Evolutionary conservation across 2,797 vertebrate genomes (phyloP).

Genomic region (Coilia nasus): DNA sequence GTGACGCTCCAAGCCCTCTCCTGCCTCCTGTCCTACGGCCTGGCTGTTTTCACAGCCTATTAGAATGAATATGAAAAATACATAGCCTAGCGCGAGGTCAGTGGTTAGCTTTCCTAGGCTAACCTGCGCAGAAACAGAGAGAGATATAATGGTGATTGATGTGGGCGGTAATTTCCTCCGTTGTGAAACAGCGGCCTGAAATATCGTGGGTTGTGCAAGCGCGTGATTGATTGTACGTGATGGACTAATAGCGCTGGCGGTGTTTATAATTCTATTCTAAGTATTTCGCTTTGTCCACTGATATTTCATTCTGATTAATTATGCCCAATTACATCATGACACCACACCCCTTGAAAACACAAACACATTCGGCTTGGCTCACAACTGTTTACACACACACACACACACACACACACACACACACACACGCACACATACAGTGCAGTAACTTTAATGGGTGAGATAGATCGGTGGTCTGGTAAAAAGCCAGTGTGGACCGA

Average conservation of each 20-base stretch:
- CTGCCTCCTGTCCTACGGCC: constrained; percentile 28
- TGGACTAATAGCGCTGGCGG: not conserved
- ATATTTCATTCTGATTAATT: constrained; percentile 22
- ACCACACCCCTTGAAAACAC: not conserved
- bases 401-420: not conserved
- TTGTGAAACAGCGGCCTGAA: not conserved
- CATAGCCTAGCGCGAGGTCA: constrained; percentile 22
- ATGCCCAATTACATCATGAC: not conserved
- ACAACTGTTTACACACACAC: not conserved
- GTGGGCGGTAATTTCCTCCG: not conserved
- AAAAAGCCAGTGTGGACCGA: not conserved
- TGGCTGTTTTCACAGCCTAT: constrained; percentile 42
- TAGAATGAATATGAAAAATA: constrained; percentile 42
- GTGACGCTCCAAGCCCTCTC: constrained; percentile 36
- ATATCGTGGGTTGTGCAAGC: not conserved
- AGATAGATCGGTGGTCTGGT: not conserved
- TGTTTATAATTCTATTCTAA: constrained; percentile 14
- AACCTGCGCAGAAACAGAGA: not conserved
- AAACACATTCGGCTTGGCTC: not conserved
- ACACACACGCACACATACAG: not conserved
- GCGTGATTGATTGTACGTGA: not conserved
- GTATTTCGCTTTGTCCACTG: not conserved
- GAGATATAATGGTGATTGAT: constrained; percentile 23
- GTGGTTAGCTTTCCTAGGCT: constrained; percentile 20
- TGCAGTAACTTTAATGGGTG: not conserved